Base-by-base conservation (phyloP, 1,140 invertebrate species). In the Thaumetopoea pityocampa region DNA sequence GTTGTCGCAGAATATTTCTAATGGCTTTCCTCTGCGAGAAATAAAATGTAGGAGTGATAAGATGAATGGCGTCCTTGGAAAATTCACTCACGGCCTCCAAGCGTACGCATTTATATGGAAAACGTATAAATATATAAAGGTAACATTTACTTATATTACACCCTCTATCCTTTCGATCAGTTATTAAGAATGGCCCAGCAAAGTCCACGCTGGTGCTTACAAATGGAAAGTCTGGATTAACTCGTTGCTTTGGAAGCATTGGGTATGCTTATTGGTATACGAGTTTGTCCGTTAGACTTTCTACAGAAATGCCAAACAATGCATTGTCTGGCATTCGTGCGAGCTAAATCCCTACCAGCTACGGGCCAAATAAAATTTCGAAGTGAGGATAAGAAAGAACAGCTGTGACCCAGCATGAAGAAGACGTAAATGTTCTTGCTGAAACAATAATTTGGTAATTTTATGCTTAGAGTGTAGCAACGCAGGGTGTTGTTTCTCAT, bases 401-500 rank as follows among this genome's bases (percentile, higher is more conserved):
- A 54, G 33, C 33, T 74, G 63, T 3, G 71, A 62, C 6, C 72
- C 72, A 14, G 52, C 57, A 50, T 86, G 81, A 3, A 74, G 24
- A 5, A 58, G 28, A 11, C 37, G 33, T 2, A 26, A 0, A 42
- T 86, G 82, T 29, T 62, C 52, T 35, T 74, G 7, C 4, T 35
- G 20, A 5, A 86, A 61, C 2, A 86, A 45, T 19, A 80, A 26
- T 3, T 53, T 37, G 6, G 68, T 67, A 3, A 85, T 33, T 12
- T 51, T 44, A 53, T 76, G 49, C 10, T 58, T 61, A 5, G 47
- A 17, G 12, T 72, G 66, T 18, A 85, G 78, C 5, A 86, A 23
- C 7, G 83, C 68, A 0, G 81, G 84, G 57, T 85, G 76, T 44
- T 77, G 80, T 11, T 63, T 51, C 14, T 66, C 51, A 26, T 54